phyloP scores from a whole-genome alignment of 2,113 vertebrate genomes.

The Phylloscopus trochilus region DNA sequence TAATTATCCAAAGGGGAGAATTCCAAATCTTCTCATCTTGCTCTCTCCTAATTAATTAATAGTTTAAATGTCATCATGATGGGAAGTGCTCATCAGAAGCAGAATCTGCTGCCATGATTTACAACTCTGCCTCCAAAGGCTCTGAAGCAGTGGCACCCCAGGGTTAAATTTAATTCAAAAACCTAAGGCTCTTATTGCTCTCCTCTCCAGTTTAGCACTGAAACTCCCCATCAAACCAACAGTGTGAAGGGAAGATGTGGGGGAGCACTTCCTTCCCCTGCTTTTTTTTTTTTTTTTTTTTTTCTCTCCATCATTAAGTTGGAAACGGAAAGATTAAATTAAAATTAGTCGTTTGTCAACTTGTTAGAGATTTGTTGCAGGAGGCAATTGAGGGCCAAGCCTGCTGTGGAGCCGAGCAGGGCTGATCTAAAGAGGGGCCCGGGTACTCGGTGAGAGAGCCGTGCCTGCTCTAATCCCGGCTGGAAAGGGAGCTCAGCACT shows the following conservation, averaged over 20 bases:
- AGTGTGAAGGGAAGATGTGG: conserved; percentile 61
- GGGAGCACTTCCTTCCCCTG: conserved; percentile 22
- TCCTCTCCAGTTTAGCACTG: conserved; percentile 61
- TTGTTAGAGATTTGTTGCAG: conserved; percentile 69
- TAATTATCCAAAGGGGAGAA: conserved; percentile 74
- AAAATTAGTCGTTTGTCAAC: conserved; percentile 77
- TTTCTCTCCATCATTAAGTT: conserved; percentile 27
- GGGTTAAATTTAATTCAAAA: conserved; percentile 82
- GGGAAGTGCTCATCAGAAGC: conserved; percentile 79
- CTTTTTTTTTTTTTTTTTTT: background rate
- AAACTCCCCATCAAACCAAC: conserved; percentile 62
- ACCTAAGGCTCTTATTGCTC: conserved; percentile 66
- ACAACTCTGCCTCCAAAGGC: conserved; percentile 66
- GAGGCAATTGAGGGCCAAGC: conserved; percentile 61
- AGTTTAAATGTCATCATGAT: conserved; percentile 86
- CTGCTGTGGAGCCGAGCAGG: conserved; percentile 45
- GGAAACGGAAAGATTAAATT: conserved; percentile 71
- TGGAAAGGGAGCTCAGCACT: conserved; percentile 28
- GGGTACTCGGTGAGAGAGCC: background rate
- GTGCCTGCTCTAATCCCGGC: background rate
- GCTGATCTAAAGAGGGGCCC: conserved; percentile 2
- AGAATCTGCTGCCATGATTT: conserved; percentile 77
- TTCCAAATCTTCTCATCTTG: conserved; percentile 77
- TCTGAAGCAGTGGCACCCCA: conserved; percentile 73
- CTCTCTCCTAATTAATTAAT: conserved; percentile 83